Evolutionary conservation across 1,140 invertebrate species (phyloP).

Genomic region (Delia radicum): DNA sequence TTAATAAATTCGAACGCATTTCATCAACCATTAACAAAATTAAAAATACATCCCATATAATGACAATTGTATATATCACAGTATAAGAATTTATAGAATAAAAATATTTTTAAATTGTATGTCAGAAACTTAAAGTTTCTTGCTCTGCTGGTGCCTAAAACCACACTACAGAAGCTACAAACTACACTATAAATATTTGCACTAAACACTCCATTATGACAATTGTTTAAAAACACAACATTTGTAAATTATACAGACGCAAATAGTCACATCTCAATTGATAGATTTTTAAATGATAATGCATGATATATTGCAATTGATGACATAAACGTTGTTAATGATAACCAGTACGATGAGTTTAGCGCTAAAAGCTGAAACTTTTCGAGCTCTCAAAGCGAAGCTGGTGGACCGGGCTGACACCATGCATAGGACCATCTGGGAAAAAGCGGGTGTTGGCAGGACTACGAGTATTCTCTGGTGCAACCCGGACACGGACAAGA

Average conservation of each 20-base stretch:
- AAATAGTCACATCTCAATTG: neutral
- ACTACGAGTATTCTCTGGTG: too few relatives aligned
- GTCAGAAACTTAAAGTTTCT: too few relatives aligned
- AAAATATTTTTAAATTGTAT: too few relatives aligned
- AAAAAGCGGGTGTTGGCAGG: too few relatives aligned
- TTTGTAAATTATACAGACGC: neutral
- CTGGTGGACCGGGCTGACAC: too few relatives aligned
- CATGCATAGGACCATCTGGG: too few relatives aligned
- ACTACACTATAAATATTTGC: conserved; percentile 27
- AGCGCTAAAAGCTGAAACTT: too few relatives aligned
- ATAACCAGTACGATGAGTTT: neutral
- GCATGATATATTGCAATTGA: neutral
- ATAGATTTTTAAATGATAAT: neutral
- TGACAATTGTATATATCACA: neutral
- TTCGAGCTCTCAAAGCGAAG: too few relatives aligned
- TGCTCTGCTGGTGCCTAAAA: neutral
- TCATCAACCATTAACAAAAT: neutral
- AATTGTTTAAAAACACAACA: conserved; percentile 8
- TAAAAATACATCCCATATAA: conserved; percentile 25
- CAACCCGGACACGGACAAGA: too few relatives aligned
- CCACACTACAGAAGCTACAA: neutral
- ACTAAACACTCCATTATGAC: conserved; percentile 20
- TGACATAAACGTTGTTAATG: neutral
- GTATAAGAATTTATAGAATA: neutral
- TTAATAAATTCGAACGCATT: neutral